Evolutionary conservation across 92 coral and sea anemone species (phyloP).

Genomic region (Desmophyllum pertusum): DNA sequence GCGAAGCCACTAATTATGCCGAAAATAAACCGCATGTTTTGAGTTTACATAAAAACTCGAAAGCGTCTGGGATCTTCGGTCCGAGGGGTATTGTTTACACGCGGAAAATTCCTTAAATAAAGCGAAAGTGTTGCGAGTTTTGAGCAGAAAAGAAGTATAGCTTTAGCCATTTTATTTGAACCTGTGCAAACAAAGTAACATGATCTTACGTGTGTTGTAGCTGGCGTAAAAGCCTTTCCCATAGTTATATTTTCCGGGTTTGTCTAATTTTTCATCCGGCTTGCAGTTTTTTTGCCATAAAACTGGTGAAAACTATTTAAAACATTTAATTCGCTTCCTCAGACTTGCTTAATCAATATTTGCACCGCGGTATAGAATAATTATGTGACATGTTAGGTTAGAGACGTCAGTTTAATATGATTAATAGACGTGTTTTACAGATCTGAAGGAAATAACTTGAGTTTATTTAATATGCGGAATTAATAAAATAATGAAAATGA

Average conservation of each 20-base stretch:
- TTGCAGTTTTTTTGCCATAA: not conserved
- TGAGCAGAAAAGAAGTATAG: not conserved
- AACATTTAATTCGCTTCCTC: not conserved
- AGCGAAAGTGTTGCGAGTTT: not conserved
- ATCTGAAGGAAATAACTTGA: not conserved
- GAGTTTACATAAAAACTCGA: constrained; percentile 12
- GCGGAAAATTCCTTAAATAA: not conserved
- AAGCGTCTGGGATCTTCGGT: constrained; percentile 33
- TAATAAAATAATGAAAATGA: not conserved
- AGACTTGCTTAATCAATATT: not conserved
- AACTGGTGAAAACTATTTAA: not conserved
- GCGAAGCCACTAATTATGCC: constrained; percentile 4
- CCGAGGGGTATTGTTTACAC: constrained; percentile 41
- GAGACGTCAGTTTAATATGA: not conserved
- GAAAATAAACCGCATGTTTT: constrained; percentile 15
- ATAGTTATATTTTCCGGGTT: not conserved
- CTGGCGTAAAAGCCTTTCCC: not conserved
- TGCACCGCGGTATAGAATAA: not conserved
- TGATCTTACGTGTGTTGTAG: too few relatives aligned
- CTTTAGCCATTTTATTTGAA: not conserved
- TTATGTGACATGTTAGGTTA: not conserved
- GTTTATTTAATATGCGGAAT: not conserved
- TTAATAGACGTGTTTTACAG: not conserved
- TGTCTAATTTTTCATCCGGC: not conserved
- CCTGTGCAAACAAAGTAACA: not conserved